Evolutionary conservation across 2,888 invertebrate genomes (phyloP).

Genomic region (Cephus runcator): DNA sequence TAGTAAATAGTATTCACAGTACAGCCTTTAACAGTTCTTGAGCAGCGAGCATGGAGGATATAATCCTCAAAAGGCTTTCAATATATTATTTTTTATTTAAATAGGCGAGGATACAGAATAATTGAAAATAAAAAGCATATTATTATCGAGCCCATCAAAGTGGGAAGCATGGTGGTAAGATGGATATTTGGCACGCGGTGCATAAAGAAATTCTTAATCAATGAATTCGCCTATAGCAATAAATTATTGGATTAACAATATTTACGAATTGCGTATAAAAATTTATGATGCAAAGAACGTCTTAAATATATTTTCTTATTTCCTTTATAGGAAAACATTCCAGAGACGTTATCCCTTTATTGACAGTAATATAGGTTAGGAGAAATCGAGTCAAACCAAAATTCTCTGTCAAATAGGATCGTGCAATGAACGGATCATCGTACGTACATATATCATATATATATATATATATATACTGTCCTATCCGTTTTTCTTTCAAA

Average conservation of each 20-base stretch:
- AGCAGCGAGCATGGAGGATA: conserved; percentile 11
- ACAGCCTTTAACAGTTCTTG: conserved; percentile 18
- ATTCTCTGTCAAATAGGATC: not conserved
- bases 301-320: not conserved
- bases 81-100: not conserved
- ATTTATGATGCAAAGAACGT: not conserved
- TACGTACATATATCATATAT: not conserved
- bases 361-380: not conserved
- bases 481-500: not conserved
- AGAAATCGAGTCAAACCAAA: not conserved
- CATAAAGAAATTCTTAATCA: not conserved
- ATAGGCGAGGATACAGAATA: not conserved
- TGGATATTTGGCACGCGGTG: not conserved
- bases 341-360: not conserved
- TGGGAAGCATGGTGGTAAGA: not conserved
- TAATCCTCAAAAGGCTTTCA: conserved; percentile 6
- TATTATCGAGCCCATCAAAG: not conserved
- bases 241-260: not conserved
- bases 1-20: conserved; percentile 16
- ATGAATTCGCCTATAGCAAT: not conserved
- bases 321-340: not conserved
- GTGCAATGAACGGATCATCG: not conserved
- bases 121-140: not conserved
- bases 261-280: not conserved
- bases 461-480: not conserved